A percentile compares a stretch with the other conserved stretches of the same genome.
Conservation (phyloP, 2,888 invertebrate genomes). For the Tuta absoluta region DNA sequence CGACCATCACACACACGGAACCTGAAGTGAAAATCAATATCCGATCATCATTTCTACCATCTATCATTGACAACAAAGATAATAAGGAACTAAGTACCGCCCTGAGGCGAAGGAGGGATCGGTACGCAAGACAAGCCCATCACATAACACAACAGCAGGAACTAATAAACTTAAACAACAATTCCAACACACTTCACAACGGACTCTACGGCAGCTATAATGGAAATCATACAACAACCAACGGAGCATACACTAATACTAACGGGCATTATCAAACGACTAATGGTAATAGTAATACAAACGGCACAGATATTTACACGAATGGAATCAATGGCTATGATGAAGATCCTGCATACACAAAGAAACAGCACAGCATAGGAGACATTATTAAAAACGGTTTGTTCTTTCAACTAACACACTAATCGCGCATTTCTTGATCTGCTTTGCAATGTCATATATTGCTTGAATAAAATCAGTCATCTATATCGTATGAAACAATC, state of each 20-base stretch:
- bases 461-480: background rate
- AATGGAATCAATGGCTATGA: constrained; percentile 52
- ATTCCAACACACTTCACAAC: constrained; percentile 55
- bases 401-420: constrained; percentile 68
- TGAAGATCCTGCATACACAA: constrained; percentile 52
- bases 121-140: constrained; percentile 91
- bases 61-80: constrained; percentile 64
- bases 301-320: constrained; percentile 38
- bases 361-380: constrained; percentile 53
- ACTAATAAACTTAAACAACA: constrained; percentile 52
- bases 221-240: constrained; percentile 37
- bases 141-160: constrained; percentile 92
- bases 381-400: constrained; percentile 74
- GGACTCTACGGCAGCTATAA: constrained; percentile 48
- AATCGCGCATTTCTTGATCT: constrained; percentile 45
- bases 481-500: background rate
- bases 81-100: constrained; percentile 90
- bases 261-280: constrained; percentile 45
- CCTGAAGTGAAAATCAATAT: constrained; percentile 53
- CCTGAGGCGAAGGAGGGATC: constrained; percentile 88
- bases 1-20: constrained; percentile 53
- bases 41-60: constrained; percentile 52
- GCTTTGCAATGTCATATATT: constrained; percentile 25
- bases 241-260: constrained; percentile 40
- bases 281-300: constrained; percentile 22